These are phyloP conservation scores for Cervus canadensis DNA, from an alignment of 2,113 vertebrate species.

Conservation along the genomic window DNA sequence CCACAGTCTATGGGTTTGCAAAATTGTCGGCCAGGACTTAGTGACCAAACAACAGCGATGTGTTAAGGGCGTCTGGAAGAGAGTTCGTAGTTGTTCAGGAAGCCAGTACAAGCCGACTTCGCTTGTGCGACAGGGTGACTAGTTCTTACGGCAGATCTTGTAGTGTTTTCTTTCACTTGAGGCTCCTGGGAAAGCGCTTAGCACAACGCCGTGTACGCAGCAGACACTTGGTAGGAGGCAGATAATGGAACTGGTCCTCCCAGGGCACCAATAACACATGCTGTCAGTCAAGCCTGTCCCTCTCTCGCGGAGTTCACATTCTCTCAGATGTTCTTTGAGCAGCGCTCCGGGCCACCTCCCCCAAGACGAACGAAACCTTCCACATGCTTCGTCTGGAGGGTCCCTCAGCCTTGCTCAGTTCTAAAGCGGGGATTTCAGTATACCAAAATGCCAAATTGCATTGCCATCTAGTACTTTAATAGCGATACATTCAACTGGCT, in stretches of 20 bases:
- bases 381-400: accelerated
- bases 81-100: accelerated
- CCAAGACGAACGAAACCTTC: accelerated
- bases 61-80: accelerated
- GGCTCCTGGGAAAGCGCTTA: accelerated
- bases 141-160: accelerated
- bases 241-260: neutral
- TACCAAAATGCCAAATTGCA: accelerated
- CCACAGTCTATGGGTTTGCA: neutral
- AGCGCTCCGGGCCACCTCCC: neutral
- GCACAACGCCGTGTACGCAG: accelerated
- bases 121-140: accelerated
- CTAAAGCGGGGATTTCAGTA: neutral
- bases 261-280: accelerated
- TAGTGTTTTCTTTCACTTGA: neutral
- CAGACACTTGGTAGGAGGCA: neutral
- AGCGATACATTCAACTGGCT: neutral
- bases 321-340: neutral
- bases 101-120: accelerated
- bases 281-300: accelerated
- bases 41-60: neutral
- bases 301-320: neutral
- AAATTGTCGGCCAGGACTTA: neutral
- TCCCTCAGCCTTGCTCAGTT: neutral
- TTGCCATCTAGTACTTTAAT: accelerated